Evolutionary conservation across 2,888 invertebrate species (phyloP), one percentile per base, ranked within the genome.

Genomic region (Euplexia lucipara): DNA sequence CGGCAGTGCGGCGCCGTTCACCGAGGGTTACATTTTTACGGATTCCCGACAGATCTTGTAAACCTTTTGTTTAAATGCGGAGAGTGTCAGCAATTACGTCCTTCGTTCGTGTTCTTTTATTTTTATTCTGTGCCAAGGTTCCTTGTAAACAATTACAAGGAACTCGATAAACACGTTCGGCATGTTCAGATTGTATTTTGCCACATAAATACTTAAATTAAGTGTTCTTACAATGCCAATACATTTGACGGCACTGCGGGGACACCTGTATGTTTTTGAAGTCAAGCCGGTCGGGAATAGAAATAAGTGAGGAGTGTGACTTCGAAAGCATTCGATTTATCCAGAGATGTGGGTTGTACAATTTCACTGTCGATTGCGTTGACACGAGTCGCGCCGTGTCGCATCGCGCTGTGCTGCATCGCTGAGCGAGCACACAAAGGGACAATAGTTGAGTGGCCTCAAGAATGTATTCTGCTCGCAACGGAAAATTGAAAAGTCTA

Each of bases 361-460:
- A 81, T 83, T 83, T 82, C 74, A 78, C 72, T 75, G 84, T 77
- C 80, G 68, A 80, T 82, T 78, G 71, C 70, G 26, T 58, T 54
- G 70, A 71, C 71, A 73, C 47, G 66, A 65, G 47, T 39, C 51
- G 68, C 35, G 67, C 16, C 39, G 47, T 44, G 9, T n/a, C 52
- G 47, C 57, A 58, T 42, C 30, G 26, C 22, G 44, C 16, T 26
- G 26, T 26, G 26, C 26, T 5, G 2, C 26, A 5, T 5, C 26
- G 26, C 5, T 26, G 2, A 3, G 26, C 5, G 26, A 3, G 26
- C 68, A 62, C 41, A 60, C 70, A 75, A 75, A 74, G 53, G 52
- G 51, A 62, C 75, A 56, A 68, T 59, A 63, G 56, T n/a, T 18
- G 16, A 61, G 44, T 47, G 20, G 18, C 16, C 39, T 45, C 49